Evolutionary conservation across 2,888 invertebrate species (phyloP).

Genomic region (Hanleya hanleyi): DNA sequence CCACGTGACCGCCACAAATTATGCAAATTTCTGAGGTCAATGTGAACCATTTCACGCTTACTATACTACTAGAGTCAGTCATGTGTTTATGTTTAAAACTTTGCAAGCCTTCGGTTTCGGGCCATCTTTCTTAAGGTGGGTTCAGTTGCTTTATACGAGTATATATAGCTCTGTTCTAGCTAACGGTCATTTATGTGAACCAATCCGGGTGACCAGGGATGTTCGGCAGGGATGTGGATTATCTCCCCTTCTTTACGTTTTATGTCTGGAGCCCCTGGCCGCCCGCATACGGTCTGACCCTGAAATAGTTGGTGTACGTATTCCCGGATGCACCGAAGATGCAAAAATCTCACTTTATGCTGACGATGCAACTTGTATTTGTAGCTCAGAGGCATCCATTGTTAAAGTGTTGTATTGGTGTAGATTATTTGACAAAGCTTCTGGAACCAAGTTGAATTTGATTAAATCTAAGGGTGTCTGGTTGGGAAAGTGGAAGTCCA

Average conservation of each 20-base stretch:
- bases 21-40: too few relatives aligned
- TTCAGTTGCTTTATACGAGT: neutral
- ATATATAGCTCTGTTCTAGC: neutral
- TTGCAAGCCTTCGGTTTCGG: slow-evolving; percentile 8
- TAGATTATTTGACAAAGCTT: neutral
- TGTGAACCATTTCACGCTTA: too few relatives aligned
- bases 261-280: slow-evolving; percentile 13
- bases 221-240: slow-evolving; percentile 25
- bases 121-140: slow-evolving; percentile 12
- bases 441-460: neutral
- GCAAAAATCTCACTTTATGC: slow-evolving; percentile 7
- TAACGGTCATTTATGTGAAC: slow-evolving; percentile 13
- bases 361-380: slow-evolving; percentile 12
- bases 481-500: neutral
- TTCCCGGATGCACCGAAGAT: neutral
- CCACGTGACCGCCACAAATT: too few relatives aligned
- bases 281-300: neutral
- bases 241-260: slow-evolving; percentile 13
- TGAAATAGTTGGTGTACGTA: neutral
- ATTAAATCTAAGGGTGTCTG: neutral
- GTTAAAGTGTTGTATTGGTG: neutral
- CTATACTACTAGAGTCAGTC: slow-evolving; percentile 17
- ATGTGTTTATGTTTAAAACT: slow-evolving; percentile 5
- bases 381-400: neutral
- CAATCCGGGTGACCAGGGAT: neutral